Evolutionary conservation across 37 sponge, comb jelly and placozoan genomes (phyloP).

Genomic region (Diacarnus erythraeanus): DNA sequence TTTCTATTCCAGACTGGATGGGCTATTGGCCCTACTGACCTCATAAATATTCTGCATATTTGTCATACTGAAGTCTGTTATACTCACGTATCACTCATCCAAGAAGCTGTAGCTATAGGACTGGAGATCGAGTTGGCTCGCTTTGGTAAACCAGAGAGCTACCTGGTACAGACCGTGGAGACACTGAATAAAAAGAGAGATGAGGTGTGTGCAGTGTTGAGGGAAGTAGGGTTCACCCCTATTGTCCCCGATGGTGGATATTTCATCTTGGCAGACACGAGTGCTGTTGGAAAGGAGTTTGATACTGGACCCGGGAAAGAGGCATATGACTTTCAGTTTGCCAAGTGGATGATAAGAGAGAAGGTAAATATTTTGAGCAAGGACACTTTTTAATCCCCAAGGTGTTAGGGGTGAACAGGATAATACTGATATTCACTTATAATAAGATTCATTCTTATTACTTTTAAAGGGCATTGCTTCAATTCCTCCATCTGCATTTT

Average conservation of each 20-base stretch:
- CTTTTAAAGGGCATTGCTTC: conserved; percentile 86
- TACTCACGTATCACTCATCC: conserved; percentile 73
- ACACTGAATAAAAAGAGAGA: conserved; percentile 75
- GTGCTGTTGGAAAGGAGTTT: conserved; percentile 55
- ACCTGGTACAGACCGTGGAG: conserved; percentile 65
- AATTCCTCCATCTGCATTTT: conserved; percentile 91
- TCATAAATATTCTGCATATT: conserved; percentile 70
- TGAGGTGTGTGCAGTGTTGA: conserved; percentile 70
- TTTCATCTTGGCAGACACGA: conserved; percentile 90
- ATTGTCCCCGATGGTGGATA: conserved; percentile 93
- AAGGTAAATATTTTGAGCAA: conserved; percentile 54
- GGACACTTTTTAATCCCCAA: not conserved
- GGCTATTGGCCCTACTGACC: conserved; percentile 83
- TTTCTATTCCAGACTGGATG: conserved; percentile 76
- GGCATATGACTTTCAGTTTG: conserved; percentile 82
- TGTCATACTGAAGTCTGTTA: conserved; percentile 57
- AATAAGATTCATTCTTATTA: too few species aligned
- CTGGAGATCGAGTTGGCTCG: conserved; percentile 67
- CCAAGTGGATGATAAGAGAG: conserved; percentile 85
- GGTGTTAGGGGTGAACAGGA: too few species aligned
- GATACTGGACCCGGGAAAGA: conserved; percentile 42
- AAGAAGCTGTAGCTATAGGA: conserved; percentile 87
- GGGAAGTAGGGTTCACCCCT: conserved; percentile 79
- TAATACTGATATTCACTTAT: too few species aligned
- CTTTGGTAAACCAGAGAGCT: conserved; percentile 68